Conservation (phyloP, 2,888 invertebrate species). For the Dysmachus trigonus region DNA sequence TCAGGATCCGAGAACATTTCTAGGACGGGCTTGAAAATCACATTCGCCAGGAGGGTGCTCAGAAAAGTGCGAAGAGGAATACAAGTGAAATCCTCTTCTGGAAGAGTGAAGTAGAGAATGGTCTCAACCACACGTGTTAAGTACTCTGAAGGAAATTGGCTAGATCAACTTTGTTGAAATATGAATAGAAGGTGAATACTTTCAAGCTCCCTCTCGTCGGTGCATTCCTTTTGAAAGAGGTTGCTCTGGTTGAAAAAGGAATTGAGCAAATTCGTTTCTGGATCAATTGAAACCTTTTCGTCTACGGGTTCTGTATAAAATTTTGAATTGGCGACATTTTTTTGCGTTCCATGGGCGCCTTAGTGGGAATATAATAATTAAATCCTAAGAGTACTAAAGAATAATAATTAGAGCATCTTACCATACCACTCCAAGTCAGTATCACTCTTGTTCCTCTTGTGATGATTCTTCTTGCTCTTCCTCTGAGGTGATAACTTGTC, state of each 20-base stretch:
- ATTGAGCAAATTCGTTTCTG: conserved; percentile 51
- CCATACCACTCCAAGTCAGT: conserved; percentile 74
- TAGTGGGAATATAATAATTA: neutral
- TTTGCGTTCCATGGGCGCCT: conserved; percentile 43
- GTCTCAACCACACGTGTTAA: conserved; percentile 52
- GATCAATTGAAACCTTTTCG: conserved; percentile 49
- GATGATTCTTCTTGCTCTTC: conserved; percentile 65
- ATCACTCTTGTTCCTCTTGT: conserved; percentile 78
- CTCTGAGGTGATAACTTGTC: conserved; percentile 56
- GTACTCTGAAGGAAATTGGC: conserved; percentile 46
- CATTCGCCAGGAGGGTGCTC: conserved; percentile 51
- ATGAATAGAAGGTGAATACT: conserved; percentile 40
- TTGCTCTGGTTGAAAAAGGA: conserved; percentile 52
- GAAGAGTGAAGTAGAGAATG: conserved; percentile 51
- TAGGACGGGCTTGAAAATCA: conserved; percentile 51
- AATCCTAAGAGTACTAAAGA: neutral
- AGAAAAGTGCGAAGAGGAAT: conserved; percentile 52
- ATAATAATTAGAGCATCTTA: neutral
- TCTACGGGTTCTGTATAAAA: conserved; percentile 50
- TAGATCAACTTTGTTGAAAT: neutral
- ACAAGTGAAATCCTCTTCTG: conserved; percentile 53
- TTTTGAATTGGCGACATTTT: conserved; percentile 52
- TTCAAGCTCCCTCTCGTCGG: conserved; percentile 51
- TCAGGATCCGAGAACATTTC: conserved; percentile 53
- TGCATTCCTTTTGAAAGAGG: conserved; percentile 50